Conservation (phyloP, 2,113 vertebrate species). For the Mola mola region DNA sequence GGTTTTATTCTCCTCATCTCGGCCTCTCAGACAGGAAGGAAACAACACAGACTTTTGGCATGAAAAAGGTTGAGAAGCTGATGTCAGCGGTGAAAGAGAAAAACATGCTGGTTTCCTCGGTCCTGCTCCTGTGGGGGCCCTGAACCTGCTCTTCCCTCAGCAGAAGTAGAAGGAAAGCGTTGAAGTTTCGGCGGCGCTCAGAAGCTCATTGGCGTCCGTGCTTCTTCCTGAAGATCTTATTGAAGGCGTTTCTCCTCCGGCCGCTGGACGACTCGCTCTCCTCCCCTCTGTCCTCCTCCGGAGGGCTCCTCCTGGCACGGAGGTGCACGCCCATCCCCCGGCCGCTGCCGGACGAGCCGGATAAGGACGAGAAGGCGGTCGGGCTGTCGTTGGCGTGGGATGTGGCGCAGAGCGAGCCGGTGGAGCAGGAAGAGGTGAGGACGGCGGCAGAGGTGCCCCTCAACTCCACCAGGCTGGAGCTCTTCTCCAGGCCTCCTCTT, state of each 20-base stretch:
- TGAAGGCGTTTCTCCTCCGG: constrained; percentile 89
- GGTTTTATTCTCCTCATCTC: too few species aligned
- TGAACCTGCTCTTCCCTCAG: not conserved
- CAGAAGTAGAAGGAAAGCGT: too few species aligned
- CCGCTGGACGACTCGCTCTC: constrained; percentile 82
- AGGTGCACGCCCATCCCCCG: constrained; percentile 81
- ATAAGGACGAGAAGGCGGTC: constrained; percentile 4
- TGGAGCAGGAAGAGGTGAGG: constrained; percentile 79
- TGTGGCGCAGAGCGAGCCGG: constrained; percentile 86
- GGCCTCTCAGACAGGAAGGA: not conserved
- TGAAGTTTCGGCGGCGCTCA: not conserved
- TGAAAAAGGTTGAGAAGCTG: not conserved
- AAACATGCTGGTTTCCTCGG: too few species aligned
- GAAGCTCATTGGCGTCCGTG: constrained; percentile 62
- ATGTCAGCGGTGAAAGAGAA: not conserved
- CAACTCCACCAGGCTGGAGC: constrained; percentile 90
- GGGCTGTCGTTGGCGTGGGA: constrained; percentile 76
- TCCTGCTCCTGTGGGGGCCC: not conserved
- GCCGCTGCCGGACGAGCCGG: constrained; percentile 42
- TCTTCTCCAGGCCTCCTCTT: constrained; percentile 86
- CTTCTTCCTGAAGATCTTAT: constrained; percentile 94
- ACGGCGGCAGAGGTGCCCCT: constrained; percentile 53
- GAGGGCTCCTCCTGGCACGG: constrained; percentile 80
- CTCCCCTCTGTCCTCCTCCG: constrained; percentile 87
- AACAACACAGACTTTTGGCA: not conserved